Base-by-base conservation (phyloP, 2,797 vertebrate species). In the Numenius phaeopus region DNA sequence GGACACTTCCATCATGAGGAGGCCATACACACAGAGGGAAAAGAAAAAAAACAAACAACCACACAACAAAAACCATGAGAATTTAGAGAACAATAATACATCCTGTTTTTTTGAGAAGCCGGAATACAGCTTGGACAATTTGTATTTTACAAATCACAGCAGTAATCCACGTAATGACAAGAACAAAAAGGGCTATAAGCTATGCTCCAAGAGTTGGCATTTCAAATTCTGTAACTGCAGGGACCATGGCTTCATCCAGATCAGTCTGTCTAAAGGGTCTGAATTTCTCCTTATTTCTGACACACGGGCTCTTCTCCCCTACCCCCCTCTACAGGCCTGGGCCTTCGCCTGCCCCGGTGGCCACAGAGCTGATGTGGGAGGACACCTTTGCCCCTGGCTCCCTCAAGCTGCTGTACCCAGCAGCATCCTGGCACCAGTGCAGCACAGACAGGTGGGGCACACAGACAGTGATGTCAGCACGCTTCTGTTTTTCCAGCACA, bases 81-180 rank as follows among this genome's bases (percentile, higher is more conserved):
- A 86, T 94, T 34, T 69, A 59, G 71, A 96, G 90, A 96, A 97
- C 93, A 97, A 95, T 95, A 94, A 94, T 81, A 95, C 93, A 95
- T 96, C 95, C 97, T 94, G 93, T 92, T 96, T 97, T 95, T 90
- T 95, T 90, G 72, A 97, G 82, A 81, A 88, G 85, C 89, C 46
- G 54, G 95, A 97, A 92, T 88, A 87, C 59, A 92, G 83, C 46
- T 49, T 19, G 87, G 79, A 97, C 94, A 95, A 86, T 58, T 69
- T 90, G 95, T 95, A 91, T 95, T 96, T 93, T 76, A 94, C 32
- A 83, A 81, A 69, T 75, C 39, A 27, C 67, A 67, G 69, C 72
- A 75, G 65, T 61, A 81, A 89, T 57, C 39, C 69, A 76, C 14
- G 2, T 58, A 91, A 85, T 0, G 1, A 90, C 37, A 87, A 66